Evolutionary conservation across 2,888 invertebrate genomes (phyloP).

Genomic region (Epiblema foenella): DNA sequence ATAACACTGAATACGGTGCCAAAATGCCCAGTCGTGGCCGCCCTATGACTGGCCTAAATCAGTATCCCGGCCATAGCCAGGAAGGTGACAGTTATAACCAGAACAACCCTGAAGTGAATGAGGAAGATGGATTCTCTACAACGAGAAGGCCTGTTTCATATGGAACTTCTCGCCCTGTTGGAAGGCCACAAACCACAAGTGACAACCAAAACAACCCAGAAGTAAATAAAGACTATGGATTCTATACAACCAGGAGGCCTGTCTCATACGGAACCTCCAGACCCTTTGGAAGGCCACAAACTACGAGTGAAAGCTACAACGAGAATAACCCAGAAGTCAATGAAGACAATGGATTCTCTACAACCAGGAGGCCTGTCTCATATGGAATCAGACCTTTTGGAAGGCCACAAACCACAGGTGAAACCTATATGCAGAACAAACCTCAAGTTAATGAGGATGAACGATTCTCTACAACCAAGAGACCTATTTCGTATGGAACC

Average conservation of each 20-base stretch:
- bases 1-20: slow-evolving; percentile 26
- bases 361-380: neutral
- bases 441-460: neutral
- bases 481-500: neutral
- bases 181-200: slow-evolving; percentile 13
- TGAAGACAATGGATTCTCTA: too few species aligned
- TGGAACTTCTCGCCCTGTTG: slow-evolving; percentile 5
- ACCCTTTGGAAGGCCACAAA: slow-evolving; percentile 19
- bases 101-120: neutral
- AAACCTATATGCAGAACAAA: neutral
- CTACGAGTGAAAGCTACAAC: too few species aligned
- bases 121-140: neutral
- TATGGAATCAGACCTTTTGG: neutral
- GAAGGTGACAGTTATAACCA: neutral
- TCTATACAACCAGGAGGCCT: slow-evolving; percentile 1
- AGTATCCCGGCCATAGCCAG: slow-evolving; percentile 4
- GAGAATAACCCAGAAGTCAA: too few species aligned
- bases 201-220: neutral
- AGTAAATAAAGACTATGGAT: neutral
- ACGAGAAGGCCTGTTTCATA: neutral
- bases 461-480: slow-evolving; percentile 1
- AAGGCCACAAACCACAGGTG: slow-evolving; percentile 17
- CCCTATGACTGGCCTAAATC: slow-evolving; percentile 1
- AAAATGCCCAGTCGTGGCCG: slow-evolving; percentile 7
- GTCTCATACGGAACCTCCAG: neutral